These are phyloP conservation scores for Malaclemys terrapin DNA, from an alignment of 2,113 vertebrate genomes.

Conservation along the genomic window DNA sequence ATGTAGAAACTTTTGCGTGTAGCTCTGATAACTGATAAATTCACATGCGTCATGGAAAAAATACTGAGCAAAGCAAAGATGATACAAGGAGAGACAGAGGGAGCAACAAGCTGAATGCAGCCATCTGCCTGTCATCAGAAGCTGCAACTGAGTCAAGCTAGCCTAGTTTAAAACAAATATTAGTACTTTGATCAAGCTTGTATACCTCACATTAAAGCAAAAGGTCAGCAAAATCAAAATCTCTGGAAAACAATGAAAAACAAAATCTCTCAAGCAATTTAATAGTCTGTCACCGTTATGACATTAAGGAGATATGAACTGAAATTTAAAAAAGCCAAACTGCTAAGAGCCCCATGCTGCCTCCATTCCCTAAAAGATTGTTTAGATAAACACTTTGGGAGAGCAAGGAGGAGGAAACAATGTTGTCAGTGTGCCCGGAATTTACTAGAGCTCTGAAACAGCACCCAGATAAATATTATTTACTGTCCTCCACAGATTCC, in stretches of 20 bases:
- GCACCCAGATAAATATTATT: constrained; percentile 48
- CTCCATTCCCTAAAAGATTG: constrained; percentile 36
- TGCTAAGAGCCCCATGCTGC: rapidly evolving
- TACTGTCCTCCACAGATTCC: constrained; percentile 62
- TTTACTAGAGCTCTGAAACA: constrained; percentile 47
- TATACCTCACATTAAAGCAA: not conserved
- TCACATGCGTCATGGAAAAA: not conserved
- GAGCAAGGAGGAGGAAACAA: constrained; percentile 48
- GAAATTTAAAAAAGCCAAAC: constrained; percentile 21
- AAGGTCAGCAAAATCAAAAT: not conserved
- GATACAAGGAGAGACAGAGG: constrained; percentile 6
- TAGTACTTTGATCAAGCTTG: not conserved
- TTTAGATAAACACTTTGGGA: constrained; percentile 64
- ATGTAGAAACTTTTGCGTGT: not conserved
- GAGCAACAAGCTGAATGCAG: not conserved
- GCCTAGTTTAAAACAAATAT: constrained; percentile 58
- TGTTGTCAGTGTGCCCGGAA: constrained; percentile 36
- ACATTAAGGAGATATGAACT: constrained; percentile 29
- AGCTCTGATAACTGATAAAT: constrained; percentile 2
- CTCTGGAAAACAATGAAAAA: constrained; percentile 28
- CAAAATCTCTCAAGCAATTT: not conserved
- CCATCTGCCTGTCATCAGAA: not conserved
- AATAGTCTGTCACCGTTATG: constrained; percentile 7
- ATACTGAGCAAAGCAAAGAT: constrained; percentile 29
- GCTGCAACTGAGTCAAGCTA: not conserved